Conservation (phyloP, 2,888 invertebrate species). For the Asteroscopus sphinx region DNA sequence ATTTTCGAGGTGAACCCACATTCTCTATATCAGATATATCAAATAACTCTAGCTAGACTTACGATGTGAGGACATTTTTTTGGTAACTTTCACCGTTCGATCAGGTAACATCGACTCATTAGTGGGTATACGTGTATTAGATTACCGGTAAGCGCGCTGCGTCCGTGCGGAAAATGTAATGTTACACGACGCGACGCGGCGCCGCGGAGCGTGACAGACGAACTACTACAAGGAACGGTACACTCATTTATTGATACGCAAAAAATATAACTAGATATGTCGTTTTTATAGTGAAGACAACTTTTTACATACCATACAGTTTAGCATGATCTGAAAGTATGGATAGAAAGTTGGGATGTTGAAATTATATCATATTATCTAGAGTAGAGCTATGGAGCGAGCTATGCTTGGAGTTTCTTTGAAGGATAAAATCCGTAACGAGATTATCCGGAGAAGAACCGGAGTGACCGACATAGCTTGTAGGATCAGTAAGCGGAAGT, state of each 20-base stretch:
- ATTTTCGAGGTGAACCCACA: constrained; percentile 18
- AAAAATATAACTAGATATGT: constrained; percentile 1
- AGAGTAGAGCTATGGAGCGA: too few relatives aligned
- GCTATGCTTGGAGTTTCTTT: too few relatives aligned
- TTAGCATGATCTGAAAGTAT: background rate
- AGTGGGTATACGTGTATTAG: constrained; percentile 32
- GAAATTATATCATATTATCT: background rate
- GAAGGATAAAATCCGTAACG: too few relatives aligned
- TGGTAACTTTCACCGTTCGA: constrained; percentile 50
- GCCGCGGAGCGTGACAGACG: constrained; percentile 11
- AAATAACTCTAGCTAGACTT: constrained; percentile 21
- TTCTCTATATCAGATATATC: constrained; percentile 39
- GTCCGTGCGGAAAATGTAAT: constrained; percentile 53
- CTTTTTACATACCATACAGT: background rate
- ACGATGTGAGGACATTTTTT: constrained; percentile 26
- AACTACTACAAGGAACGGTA: constrained; percentile 6
- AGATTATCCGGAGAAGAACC: too few relatives aligned
- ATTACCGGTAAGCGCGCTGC: constrained; percentile 45
- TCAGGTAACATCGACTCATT: constrained; percentile 37
- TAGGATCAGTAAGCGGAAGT: too few relatives aligned
- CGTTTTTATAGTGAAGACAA: background rate
- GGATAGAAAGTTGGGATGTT: background rate
- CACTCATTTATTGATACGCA: constrained; percentile 1
- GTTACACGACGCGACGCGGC: constrained; percentile 35
- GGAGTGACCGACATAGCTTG: too few relatives aligned